Conservation (phyloP, 2,888 invertebrate species). For the Caenorhabditis afra region DNA sequence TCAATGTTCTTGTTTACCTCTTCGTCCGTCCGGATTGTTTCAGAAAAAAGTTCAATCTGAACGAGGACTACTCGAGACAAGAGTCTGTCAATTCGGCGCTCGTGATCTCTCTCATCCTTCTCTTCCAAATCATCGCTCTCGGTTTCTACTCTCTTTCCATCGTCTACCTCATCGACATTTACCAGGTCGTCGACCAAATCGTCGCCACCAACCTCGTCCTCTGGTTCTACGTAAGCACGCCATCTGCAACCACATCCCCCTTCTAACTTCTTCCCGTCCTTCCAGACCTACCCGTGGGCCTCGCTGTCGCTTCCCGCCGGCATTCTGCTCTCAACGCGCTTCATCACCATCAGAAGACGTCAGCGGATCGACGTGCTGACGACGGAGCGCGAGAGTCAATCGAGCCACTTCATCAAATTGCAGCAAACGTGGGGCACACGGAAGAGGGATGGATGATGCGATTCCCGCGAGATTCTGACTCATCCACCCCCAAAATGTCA, state of each 20-base stretch:
- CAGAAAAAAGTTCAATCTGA: constrained; percentile 9
- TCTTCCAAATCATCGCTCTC: constrained; percentile 10
- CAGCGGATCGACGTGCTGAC: constrained; percentile 5
- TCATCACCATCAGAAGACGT: constrained; percentile 4
- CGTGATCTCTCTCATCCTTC: constrained; percentile 10
- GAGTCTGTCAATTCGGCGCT: constrained; percentile 13
- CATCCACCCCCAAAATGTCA: too few relatives aligned
- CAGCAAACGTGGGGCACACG: constrained; percentile 18
- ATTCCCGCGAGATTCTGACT: background rate
- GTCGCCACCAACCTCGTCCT: constrained; percentile 6
- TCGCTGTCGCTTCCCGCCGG: constrained; percentile 21
- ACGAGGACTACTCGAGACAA: background rate
- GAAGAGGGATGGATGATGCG: background rate
- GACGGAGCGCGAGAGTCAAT: background rate
- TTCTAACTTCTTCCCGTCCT: too few relatives aligned
- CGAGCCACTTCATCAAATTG: constrained; percentile 3
- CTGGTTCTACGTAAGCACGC: constrained; percentile 20
- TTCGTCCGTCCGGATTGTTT: background rate
- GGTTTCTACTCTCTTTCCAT: constrained; percentile 8
- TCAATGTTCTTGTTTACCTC: background rate
- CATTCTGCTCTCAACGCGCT: constrained; percentile 8
- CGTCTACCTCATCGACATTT: background rate
- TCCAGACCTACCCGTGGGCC: constrained; percentile 29
- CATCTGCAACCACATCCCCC: too few relatives aligned
- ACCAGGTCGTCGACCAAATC: background rate